Percentiles rank a stretch among this genome's conserved stretches.
Evolutionary conservation across 2,888 invertebrate species (phyloP).

Genomic region (Andrena camellia): DNA sequence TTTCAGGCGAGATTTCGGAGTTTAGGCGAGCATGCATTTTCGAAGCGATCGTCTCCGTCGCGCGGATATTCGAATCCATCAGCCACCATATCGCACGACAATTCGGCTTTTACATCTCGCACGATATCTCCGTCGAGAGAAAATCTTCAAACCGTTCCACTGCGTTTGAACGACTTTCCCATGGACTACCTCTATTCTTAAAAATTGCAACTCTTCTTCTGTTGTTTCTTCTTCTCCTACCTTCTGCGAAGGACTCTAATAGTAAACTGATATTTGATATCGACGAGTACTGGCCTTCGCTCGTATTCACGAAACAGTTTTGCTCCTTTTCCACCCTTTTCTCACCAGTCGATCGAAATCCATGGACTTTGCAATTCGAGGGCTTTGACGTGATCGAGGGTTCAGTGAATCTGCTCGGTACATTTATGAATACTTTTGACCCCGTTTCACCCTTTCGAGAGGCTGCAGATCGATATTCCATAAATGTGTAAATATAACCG

Average conservation of each 20-base stretch:
- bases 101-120: background rate
- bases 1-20: conserved; percentile 25
- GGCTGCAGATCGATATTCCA: conserved; percentile 80
- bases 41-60: conserved; percentile 15
- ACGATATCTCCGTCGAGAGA: background rate
- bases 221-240: background rate
- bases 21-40: background rate
- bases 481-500: conserved; percentile 81
- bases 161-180: background rate
- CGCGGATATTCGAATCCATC: conserved; percentile 17
- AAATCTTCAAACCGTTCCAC: background rate
- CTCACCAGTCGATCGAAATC: background rate
- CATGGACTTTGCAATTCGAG: conserved; percentile 10
- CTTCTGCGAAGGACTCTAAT: too few species aligned
- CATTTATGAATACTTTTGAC: conserved; percentile 65
- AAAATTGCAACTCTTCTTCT: background rate
- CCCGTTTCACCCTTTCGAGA: conserved; percentile 5
- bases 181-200: background rate
- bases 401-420: conserved; percentile 53
- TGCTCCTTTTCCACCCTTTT: background rate
- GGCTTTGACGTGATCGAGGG: conserved; percentile 42
- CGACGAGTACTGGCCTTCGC: background rate
- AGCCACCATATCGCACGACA: background rate
- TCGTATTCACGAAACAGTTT: background rate
- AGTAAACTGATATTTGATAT: too few species aligned